These are phyloP conservation scores for Herpetotheres cachinnans DNA, from an alignment of 2,113 vertebrate genomes.

Conservation along the genomic window DNA sequence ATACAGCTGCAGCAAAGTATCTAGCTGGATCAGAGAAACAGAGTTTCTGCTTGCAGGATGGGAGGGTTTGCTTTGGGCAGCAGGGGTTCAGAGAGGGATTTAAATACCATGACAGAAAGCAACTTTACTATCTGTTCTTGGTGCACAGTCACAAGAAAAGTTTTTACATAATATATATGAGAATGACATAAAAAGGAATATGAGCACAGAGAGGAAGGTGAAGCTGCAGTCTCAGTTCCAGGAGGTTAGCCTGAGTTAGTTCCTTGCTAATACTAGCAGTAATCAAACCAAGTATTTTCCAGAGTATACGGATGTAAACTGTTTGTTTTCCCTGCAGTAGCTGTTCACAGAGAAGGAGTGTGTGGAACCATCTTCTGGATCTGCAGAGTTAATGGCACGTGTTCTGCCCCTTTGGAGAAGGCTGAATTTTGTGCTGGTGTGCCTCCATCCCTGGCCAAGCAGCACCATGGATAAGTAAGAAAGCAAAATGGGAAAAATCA, in stretches of 20 bases:
- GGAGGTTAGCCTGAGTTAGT: not conserved
- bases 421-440: not conserved
- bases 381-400: not conserved
- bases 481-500: not conserved
- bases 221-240: rapidly evolving
- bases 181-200: not conserved
- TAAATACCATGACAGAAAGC: not conserved
- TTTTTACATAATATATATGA: not conserved
- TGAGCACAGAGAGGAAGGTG: not conserved
- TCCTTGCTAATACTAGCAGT: not conserved
- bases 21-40: no score
- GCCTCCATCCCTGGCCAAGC: not conserved
- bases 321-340: not conserved
- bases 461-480: not conserved
- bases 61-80: not conserved
- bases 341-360: not conserved
- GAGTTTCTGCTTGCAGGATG: not conserved
- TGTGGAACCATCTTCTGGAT: not conserved
- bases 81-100: not conserved
- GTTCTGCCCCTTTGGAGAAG: not conserved
- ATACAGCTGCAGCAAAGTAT: not conserved
- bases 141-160: not conserved
- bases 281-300: not conserved
- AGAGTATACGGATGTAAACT: not conserved
- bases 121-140: not conserved